Evolutionary conservation across 2,888 invertebrate species (phyloP).

Genomic region (Quadriops clusia): DNA sequence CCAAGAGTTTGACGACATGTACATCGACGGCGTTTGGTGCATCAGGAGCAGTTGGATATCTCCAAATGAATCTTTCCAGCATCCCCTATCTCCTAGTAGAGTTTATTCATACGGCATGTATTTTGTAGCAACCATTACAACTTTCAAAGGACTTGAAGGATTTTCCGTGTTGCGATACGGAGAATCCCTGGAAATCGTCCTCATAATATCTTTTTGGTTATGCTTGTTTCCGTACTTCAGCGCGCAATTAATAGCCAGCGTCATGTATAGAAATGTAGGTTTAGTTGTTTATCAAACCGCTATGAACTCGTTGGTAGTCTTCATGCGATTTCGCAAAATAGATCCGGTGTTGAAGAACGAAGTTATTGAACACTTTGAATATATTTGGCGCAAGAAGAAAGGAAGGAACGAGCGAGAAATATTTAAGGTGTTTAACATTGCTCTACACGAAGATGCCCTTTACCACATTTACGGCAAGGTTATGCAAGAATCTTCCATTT

Average conservation of each 20-base stretch:
- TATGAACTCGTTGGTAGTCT: constrained; percentile 18
- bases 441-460: constrained; percentile 17
- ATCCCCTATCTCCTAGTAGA: too few species aligned
- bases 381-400: constrained; percentile 17
- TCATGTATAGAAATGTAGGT: constrained; percentile 13
- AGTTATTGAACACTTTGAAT: constrained; percentile 21
- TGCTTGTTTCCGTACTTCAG: neutral
- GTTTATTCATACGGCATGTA: too few species aligned
- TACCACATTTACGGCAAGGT: constrained; percentile 15
- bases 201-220: neutral
- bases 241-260: constrained; percentile 11
- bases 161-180: neutral
- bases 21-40: neutral
- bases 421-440: constrained; percentile 13
- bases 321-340: constrained; percentile 17
- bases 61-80: too few species aligned
- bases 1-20: neutral
- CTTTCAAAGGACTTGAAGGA: neutral
- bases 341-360: constrained; percentile 17
- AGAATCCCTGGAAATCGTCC: neutral
- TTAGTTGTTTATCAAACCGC: constrained; percentile 18
- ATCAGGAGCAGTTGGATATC: neutral
- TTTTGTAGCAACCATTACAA: too few species aligned
- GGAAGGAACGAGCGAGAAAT: constrained; percentile 12
- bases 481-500: constrained; percentile 13